Base-by-base conservation (phyloP, 2,113 vertebrate genomes). In the Asarcornis scutulata region DNA sequence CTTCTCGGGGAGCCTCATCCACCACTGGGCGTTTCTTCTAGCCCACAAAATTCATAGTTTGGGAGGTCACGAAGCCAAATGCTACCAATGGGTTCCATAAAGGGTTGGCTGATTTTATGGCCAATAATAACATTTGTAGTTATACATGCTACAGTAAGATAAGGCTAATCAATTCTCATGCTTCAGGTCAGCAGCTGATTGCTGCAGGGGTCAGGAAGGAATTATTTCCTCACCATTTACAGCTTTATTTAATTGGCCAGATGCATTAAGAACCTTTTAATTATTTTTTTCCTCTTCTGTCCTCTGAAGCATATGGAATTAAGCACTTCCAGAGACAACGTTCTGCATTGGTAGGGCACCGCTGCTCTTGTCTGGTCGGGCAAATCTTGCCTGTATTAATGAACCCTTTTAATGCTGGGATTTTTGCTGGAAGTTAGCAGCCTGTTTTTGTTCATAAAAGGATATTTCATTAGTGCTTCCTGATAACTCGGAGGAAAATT, bases 241-340 rank as follows among this genome's bases (percentile, higher is more conserved):
- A 91, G 95, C 91, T 95, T 96, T 95, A 92, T 95, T 97, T 97
- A 97, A 97, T 97, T 97, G 96, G 82, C 79, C 91, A 97, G 89
- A 96, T 96, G 97, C 97, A 97, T 97, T 97, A 97, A 97, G 91
- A 84, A 26, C 29, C 94, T 97, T 95, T 96, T 96, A 95, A 97
- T 97, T 96, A 58, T 93, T 85, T 93, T 3, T 42, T 21, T 27
- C 82, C 82, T 83, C n/a, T 75, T 76, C 88, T 74, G 17, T 89
- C 40, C 59, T 92, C 69, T 85, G 84, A 96, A 88, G 89, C 84
- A 86, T 78, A 83, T 93, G 93, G 81, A 83, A 89, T 77, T 40
- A 87, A 76, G 83, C 83, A 90, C 63, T 90, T 96, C 71, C 91
- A 89, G 81, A 73, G 80, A 60, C 46, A 86, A 26, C 2, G 10